Percentiles rank a stretch among this genome's conserved stretches.
Evolutionary conservation across 1,140 invertebrate genomes (phyloP).

Genomic region (Zaprionus africanus): DNA sequence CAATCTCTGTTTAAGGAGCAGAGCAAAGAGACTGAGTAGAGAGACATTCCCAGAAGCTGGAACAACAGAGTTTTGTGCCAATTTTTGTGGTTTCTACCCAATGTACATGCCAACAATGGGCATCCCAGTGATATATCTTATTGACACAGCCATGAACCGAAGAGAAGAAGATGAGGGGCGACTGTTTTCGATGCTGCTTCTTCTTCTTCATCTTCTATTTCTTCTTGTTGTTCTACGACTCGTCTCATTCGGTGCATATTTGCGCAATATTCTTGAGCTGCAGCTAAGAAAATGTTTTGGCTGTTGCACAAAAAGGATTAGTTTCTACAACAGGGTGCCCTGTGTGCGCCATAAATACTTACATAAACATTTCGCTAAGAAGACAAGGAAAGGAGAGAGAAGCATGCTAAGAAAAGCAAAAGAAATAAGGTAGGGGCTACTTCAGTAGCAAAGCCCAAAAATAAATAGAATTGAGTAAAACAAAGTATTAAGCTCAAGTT

Average conservation of each 20-base stretch:
- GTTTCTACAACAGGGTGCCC: not conserved
- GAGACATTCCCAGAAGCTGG: constrained; percentile 64
- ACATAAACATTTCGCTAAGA: constrained; percentile 46
- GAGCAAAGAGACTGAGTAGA: not conserved
- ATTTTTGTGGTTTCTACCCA: constrained; percentile 70
- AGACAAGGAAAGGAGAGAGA: not conserved
- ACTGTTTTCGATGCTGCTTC: constrained; percentile 1
- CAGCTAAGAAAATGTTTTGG: constrained; percentile 78
- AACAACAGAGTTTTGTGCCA: constrained; percentile 61
- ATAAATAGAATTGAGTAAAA: not conserved
- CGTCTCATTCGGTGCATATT: constrained; percentile 37
- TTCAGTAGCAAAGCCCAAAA: constrained; percentile 4
- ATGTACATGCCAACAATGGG: constrained; percentile 39
- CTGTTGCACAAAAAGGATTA: constrained; percentile 70
- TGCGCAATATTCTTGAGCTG: constrained; percentile 73
- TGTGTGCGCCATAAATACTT: constrained; percentile 32
- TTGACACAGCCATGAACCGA: constrained; percentile 44
- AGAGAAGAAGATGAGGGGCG: constrained; percentile 23
- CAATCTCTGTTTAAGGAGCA: constrained; percentile 27
- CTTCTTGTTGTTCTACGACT: not conserved
- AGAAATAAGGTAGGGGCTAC: not conserved
- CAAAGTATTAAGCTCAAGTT: not conserved
- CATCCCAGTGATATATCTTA: constrained; percentile 36
- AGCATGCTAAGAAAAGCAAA: not conserved
- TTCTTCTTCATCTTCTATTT: not conserved